Base-by-base conservation (phyloP, 2,797 vertebrate genomes). In the Bufotes viridis region DNA sequence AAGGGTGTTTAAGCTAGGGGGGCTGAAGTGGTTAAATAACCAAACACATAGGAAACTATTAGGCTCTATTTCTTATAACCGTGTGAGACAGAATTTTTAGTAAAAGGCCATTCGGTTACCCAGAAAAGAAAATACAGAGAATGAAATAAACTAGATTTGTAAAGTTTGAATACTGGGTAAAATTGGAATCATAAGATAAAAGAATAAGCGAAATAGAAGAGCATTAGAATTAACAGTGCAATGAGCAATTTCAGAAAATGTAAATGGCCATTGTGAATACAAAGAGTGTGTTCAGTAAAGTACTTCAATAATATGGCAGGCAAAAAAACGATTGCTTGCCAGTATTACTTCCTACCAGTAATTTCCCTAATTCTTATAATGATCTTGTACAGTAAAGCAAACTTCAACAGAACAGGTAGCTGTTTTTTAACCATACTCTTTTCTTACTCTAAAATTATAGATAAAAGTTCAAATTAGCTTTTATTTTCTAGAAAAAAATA, bases 331-430 rank as follows among this genome's bases (percentile, higher is more conserved):
- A 81, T 80, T 57, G 15, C 55, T 57, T 85, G 58, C 51, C 51
- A 49, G 49, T 79, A 72, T 60, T 78, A 67, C 76, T 49, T 34
- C 55, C 17, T 84, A 42, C 17, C 7, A 60, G 29, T 42, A 88
- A 80, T 88, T 67, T 51, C 26, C 26, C 26, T 88, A 84, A 88
- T 79, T 88, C 22, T 49, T n/a, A 72, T 84, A 70, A 84, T 84
- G 79, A 87, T 87, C 80, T 84, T 51, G 22, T 24, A 78, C 79
- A 87, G 60, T n/a, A 70, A 76, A 76, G 74, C 10, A 9, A 15
- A 22, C 10, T 58, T 78, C 20, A 86, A 79, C 65, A 86, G 26
- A 85, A 63, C 57, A 55, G 49, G 65, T 70, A 72, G 74, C 42
- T 76, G 74, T 55, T 82, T 55, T 61, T 11, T 78, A 60, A 80